phyloP scores from a whole-genome alignment of 2,113 vertebrate genomes.

The Danionella cerebrum region DNA sequence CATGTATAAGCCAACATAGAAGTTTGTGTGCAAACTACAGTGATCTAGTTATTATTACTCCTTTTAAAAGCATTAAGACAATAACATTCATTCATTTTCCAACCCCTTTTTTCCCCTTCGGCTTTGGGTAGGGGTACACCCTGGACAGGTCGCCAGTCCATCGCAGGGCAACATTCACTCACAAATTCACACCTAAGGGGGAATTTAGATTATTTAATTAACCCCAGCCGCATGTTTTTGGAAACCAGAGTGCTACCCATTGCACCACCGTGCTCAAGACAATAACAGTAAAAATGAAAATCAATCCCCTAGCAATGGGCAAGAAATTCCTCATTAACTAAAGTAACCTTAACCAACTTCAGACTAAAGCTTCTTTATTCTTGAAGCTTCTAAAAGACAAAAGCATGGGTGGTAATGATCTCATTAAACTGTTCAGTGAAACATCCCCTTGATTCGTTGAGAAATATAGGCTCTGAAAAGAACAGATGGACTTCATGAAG shows the following conservation, averaged over 20 bases:
- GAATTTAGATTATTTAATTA: no score
- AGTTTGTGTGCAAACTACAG: no score
- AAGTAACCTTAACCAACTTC: conserved; percentile 61
- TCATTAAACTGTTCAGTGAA: conserved; percentile 52
- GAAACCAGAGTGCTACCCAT: no score
- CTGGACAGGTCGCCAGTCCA: no score
- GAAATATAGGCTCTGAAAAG: conserved; percentile 33
- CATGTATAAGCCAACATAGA: no score
- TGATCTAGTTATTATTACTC: no score
- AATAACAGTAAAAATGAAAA: conserved; percentile 28
- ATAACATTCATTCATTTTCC: background rate
- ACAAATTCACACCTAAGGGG: no score
- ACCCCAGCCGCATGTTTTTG: no score
- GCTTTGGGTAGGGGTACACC: no score
- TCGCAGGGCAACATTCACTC: no score
- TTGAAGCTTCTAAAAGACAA: conserved; percentile 27
- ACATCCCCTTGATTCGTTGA: conserved; percentile 11
- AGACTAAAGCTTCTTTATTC: conserved; percentile 35
- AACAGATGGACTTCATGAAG: background rate
- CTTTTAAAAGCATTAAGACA: background rate
- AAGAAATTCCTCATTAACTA: conserved; percentile 61
- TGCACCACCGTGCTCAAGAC: no score
- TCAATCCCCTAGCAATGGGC: conserved; percentile 55
- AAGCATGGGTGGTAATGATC: conserved; percentile 57
- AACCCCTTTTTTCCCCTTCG: no score